These are phyloP conservation scores for Plebejus argus DNA, from an alignment of 2,888 invertebrate species.

Conservation along the genomic window DNA sequence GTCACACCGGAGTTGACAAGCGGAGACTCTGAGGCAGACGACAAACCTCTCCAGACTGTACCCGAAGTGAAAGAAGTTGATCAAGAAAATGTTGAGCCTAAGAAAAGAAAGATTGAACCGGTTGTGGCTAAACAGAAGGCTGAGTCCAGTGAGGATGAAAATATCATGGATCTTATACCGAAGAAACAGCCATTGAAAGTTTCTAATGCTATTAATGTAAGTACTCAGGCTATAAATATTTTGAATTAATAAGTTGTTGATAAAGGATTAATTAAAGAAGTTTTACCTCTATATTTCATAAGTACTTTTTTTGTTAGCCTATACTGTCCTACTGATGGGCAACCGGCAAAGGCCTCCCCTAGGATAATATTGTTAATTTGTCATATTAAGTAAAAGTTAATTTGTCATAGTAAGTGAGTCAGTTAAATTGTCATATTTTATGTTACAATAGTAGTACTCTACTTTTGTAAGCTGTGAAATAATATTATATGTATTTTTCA, in stretches of 20 bases:
- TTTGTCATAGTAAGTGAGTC: no score
- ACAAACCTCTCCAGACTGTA: slow-evolving; percentile 56
- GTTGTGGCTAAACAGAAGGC: slow-evolving; percentile 57
- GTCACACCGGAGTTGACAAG: slow-evolving; percentile 55
- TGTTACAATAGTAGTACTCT: no score
- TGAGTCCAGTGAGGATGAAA: slow-evolving; percentile 74
- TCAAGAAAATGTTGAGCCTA: slow-evolving; percentile 58
- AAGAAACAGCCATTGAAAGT: slow-evolving; percentile 65
- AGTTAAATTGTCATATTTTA: no score
- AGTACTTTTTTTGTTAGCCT: no score
- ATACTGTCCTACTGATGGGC: no score
- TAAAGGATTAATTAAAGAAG: no score
- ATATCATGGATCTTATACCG: slow-evolving; percentile 66
- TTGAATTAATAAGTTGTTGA: background rate
- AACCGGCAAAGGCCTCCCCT: no score
- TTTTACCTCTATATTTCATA: no score
- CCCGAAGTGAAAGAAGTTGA: slow-evolving; percentile 59
- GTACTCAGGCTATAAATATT: slow-evolving; percentile 40
- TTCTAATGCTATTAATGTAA: slow-evolving; percentile 73
- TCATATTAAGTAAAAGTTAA: no score
- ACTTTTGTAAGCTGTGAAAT: no score
- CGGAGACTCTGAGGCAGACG: slow-evolving; percentile 63
- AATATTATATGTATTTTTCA: no score
- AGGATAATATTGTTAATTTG: no score
- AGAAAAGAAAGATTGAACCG: slow-evolving; percentile 66